Evolutionary conservation across 2,797 vertebrate species (phyloP), one percentile per base, ranked within the genome.

Genomic region (Tangara arthus): DNA sequence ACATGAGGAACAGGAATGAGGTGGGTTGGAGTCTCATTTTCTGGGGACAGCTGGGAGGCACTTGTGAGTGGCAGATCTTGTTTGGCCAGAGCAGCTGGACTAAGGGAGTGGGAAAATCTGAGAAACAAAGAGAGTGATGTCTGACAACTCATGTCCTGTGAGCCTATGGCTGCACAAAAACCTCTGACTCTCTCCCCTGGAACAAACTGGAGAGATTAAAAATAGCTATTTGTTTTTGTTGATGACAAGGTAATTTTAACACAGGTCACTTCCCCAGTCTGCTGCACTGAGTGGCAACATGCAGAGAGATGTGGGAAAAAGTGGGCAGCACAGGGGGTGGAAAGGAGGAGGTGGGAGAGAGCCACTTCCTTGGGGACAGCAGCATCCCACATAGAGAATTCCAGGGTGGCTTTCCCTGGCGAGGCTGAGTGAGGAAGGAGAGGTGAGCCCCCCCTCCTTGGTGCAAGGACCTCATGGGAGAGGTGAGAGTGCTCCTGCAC

Each of bases 311-410:
- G 66, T 57, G 35, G 61, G 50, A 61, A 77, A 0, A 13, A 82
- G 37, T 8, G 50, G 37, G 60, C 1, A 1, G 56, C 27, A 32
- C 15, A 26, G 10, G 8, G 27, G 49, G 4, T 0, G 0, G 72
- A 70, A 61, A 50, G 39, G 23, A 79, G 42, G 34, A 79, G 79
- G 37, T 3, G 1, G 35, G 12, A 1, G 5, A 69, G 35, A 83
- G 30, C 14, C 0, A 0, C 32, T 55, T 70, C 69, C 60, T 23
- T 2, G 4, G 64, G 35, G 35, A 56, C 24, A 77, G n/a, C 39
- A 73, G 44, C 52, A 72, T 39, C 34, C 63, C 5, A 3, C 8
- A 6, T 24, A 55, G 71, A 42, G 0, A 17, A 9, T 23, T 61
- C 8, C 11, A 15, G 35, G 3, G 16, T 11, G 28, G 28, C 27